A percentile compares a stretch with the other conserved stretches of the same genome.
phyloP scores from a whole-genome alignment of 2,888 invertebrate species.

The Drosophila longiperda region DNA sequence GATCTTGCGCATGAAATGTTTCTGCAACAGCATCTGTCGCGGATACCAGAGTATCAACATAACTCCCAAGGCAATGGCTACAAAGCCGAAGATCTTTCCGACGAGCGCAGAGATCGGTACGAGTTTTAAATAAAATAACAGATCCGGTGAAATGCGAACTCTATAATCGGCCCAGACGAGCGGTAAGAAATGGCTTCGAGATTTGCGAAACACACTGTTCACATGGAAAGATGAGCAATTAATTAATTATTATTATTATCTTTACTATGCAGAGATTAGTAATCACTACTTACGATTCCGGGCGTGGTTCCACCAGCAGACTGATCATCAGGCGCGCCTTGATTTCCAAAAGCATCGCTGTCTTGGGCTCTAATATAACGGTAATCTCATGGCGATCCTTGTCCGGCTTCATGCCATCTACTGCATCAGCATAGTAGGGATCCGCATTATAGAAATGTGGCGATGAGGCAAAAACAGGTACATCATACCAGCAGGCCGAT shows the following conservation, averaged over 20 bases:
- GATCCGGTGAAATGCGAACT: slow-evolving; percentile 61
- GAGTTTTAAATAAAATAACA: slow-evolving; percentile 62
- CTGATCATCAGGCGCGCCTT: slow-evolving; percentile 91
- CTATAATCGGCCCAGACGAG: slow-evolving; percentile 78
- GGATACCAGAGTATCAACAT: slow-evolving; percentile 72
- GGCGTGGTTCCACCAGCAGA: slow-evolving; percentile 88
- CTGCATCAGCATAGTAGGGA: slow-evolving; percentile 87
- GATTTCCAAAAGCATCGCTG: slow-evolving; percentile 91
- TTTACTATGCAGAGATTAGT: background rate
- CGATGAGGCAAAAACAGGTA: slow-evolving; percentile 92
- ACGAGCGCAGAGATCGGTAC: slow-evolving; percentile 49
- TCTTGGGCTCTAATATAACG: slow-evolving; percentile 90
- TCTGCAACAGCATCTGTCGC: slow-evolving; percentile 53
- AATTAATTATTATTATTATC: background rate
- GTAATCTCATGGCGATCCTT: slow-evolving; percentile 90
- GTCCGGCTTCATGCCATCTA: slow-evolving; percentile 90
- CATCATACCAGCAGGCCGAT: slow-evolving; percentile 90
- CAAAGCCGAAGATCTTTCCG: slow-evolving; percentile 54
- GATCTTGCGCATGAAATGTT: slow-evolving; percentile 68
- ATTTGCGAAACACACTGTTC: slow-evolving; percentile 65
- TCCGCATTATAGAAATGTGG: slow-evolving; percentile 94
- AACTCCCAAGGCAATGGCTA: slow-evolving; percentile 55
- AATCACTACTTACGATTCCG: slow-evolving; percentile 86
- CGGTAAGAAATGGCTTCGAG: slow-evolving; percentile 69
- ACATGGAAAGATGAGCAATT: background rate